These are phyloP conservation scores for Cheilosia vulpina DNA, from an alignment of 2,888 invertebrate species.

Conservation along the genomic window DNA sequence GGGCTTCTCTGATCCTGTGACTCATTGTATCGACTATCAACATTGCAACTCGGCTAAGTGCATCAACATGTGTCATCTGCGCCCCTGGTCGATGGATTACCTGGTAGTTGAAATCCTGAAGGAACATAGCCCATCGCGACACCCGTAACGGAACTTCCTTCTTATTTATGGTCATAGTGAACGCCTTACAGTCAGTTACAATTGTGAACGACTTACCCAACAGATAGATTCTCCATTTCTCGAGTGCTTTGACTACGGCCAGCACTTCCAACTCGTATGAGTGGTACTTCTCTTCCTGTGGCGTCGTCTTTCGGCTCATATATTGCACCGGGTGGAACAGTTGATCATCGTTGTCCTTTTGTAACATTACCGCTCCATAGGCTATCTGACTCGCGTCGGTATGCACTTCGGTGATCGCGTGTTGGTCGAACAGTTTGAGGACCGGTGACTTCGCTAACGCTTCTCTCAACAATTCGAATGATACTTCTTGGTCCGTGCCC, in stretches of 20 bases:
- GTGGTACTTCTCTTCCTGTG: constrained; percentile 56
- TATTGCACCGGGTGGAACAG: constrained; percentile 51
- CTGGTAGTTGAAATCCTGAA: constrained; percentile 55
- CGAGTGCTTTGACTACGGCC: constrained; percentile 61
- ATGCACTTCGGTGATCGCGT: constrained; percentile 66
- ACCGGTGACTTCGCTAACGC: constrained; percentile 46
- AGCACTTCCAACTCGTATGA: constrained; percentile 76
- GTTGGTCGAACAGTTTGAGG: constrained; percentile 61
- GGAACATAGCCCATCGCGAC: constrained; percentile 56
- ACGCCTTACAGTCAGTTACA: constrained; percentile 78
- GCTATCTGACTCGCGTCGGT: constrained; percentile 73
- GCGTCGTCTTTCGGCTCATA: constrained; percentile 69
- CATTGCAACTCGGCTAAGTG: no score
- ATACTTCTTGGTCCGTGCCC: constrained; percentile 8
- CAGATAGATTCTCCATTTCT: constrained; percentile 77
- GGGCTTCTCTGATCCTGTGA: constrained; percentile 21
- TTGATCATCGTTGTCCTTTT: constrained; percentile 55
- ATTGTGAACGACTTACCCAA: constrained; percentile 77
- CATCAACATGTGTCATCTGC: constrained; percentile 69
- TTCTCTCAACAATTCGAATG: constrained; percentile 58
- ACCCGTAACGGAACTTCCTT: constrained; percentile 70
- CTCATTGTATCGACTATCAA: constrained; percentile 43
- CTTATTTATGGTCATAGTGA: constrained; percentile 78
- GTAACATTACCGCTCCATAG: constrained; percentile 65
- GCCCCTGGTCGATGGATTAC: constrained; percentile 53